A percentile compares a stretch with the other conserved stretches of the same genome.
These are phyloP conservation scores for Phyllostomus discolor DNA, from an alignment of 2,113 vertebrate species.

Conservation along the genomic window DNA sequence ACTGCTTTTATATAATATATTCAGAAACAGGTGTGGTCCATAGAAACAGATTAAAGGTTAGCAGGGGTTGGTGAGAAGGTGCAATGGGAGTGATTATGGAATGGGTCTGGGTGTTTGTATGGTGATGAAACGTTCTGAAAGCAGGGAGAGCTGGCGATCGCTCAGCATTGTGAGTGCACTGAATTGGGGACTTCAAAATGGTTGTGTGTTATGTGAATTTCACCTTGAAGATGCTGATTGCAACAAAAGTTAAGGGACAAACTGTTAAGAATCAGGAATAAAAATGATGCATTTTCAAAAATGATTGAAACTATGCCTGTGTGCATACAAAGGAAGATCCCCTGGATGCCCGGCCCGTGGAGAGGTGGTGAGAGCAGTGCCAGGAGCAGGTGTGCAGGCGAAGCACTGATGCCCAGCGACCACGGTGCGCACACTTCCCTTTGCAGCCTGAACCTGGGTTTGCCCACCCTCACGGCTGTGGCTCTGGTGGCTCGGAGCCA, in stretches of 20 bases:
- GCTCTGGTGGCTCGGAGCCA: too few relatives aligned
- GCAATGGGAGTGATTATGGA: neutral
- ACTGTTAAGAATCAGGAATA: neutral
- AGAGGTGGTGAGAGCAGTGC: neutral
- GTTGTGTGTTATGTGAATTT: neutral
- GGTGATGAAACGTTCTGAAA: neutral
- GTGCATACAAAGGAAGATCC: neutral
- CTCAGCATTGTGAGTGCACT: neutral
- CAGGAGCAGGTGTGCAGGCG: neutral
- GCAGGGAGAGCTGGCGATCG: neutral
- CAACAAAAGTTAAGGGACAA: neutral
- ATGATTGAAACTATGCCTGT: fast-evolving
- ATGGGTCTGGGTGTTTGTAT: neutral
- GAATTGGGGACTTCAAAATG: neutral
- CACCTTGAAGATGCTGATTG: neutral
- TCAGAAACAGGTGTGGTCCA: neutral
- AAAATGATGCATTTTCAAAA: neutral
- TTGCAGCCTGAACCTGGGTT: neutral
- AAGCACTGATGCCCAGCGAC: fast-evolving
- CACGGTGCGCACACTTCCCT: fast-evolving
- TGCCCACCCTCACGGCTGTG: neutral
- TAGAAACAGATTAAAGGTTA: neutral
- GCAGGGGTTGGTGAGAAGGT: neutral
- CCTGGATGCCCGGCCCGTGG: neutral
- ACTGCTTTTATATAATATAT: neutral